Percentiles rank a stretch among this genome's conserved stretches.
These are phyloP conservation scores for Gandaritis pyraliata DNA, from an alignment of 2,888 invertebrate species.

Conservation along the genomic window DNA sequence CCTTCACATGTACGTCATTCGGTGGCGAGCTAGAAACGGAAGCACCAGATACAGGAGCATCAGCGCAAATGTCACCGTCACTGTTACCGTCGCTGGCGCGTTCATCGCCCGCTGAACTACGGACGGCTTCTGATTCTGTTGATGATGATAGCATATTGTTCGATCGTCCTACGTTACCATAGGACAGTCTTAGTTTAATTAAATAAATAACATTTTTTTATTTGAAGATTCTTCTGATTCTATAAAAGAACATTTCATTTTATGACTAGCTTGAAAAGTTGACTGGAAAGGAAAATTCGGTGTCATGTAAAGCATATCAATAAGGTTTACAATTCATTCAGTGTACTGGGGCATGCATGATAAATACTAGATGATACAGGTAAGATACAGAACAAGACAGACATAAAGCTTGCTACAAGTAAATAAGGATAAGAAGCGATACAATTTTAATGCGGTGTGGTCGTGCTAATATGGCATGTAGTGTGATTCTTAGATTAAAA, in stretches of 20 bases:
- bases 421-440: slow-evolving; percentile 37
- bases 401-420: slow-evolving; percentile 67
- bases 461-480: slow-evolving; percentile 28
- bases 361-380: slow-evolving; percentile 42
- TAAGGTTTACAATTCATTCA: slow-evolving; percentile 20
- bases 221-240: not conserved
- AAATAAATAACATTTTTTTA: not conserved
- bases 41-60: slow-evolving; percentile 76
- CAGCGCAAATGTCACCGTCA: slow-evolving; percentile 73
- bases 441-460: slow-evolving; percentile 33
- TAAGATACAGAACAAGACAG: slow-evolving; percentile 55
- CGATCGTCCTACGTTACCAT: slow-evolving; percentile 22
- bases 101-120: slow-evolving; percentile 75
- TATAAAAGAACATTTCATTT: not conserved
- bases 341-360: slow-evolving; percentile 34
- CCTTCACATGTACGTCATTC: slow-evolving; percentile 76
- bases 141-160: slow-evolving; percentile 38
- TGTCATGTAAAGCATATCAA: slow-evolving; percentile 12
- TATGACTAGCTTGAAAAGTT: slow-evolving; percentile 22
- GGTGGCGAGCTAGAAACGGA: slow-evolving; percentile 82
- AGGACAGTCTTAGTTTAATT: slow-evolving; percentile 19
- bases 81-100: slow-evolving; percentile 79
- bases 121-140: slow-evolving; percentile 73
- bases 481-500: slow-evolving; percentile 8
- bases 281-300: slow-evolving; percentile 27